Evolutionary conservation across 92 coral and sea anemone species (phyloP).

Genomic region (Phenganax marumi): DNA sequence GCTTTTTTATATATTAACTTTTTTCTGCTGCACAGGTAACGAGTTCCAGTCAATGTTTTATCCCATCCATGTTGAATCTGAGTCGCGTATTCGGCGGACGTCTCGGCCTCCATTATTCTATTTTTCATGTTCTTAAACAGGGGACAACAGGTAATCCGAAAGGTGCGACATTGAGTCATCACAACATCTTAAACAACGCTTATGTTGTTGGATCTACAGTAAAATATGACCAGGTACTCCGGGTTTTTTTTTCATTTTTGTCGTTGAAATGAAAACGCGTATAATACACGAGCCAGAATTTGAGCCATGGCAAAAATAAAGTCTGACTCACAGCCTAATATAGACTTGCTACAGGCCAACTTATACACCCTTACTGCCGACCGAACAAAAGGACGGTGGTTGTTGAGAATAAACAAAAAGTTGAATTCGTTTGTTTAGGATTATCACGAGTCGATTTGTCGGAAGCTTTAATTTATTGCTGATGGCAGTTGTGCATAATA

Average conservation of each 20-base stretch:
- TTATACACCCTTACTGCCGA: too few relatives aligned
- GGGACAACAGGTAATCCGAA: slow-evolving; percentile 98
- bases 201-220: slow-evolving; percentile 59
- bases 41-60: too few relatives aligned
- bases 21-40: background rate
- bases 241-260: background rate
- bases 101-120: background rate
- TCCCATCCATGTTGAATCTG: too few relatives aligned
- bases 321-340: too few relatives aligned
- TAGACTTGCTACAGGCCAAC: too few relatives aligned
- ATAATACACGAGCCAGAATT: too few relatives aligned
- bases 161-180: slow-evolving; percentile 86
- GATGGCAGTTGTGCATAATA: background rate
- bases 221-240: slow-evolving; percentile 69
- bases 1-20: background rate
- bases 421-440: too few relatives aligned
- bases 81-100: background rate
- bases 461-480: too few relatives aligned
- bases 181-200: slow-evolving; percentile 77
- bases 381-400: too few relatives aligned
- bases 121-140: slow-evolving; percentile 33
- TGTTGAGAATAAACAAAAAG: too few relatives aligned
- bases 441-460: too few relatives aligned
- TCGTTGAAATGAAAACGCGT: background rate
- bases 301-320: too few relatives aligned